Conservation (phyloP, 2,888 invertebrate species). For the Amblyjoppa proteus region DNA sequence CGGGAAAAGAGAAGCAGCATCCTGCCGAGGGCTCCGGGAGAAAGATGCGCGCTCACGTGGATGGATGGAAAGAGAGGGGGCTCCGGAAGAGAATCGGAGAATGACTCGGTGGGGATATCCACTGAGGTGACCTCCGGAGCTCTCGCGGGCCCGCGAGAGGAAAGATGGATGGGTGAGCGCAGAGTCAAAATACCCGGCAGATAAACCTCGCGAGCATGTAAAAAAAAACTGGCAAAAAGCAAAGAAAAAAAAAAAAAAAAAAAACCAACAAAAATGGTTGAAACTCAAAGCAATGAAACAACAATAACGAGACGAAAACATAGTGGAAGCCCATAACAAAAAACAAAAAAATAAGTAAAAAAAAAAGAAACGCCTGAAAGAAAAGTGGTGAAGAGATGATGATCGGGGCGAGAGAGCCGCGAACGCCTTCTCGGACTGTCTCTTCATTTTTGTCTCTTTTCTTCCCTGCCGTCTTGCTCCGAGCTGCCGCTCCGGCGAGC, state of each 20-base stretch:
- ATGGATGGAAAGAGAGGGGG: constrained; percentile 56
- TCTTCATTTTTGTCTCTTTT: constrained; percentile 33
- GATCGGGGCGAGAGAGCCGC: constrained; percentile 3
- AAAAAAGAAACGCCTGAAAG: neutral
- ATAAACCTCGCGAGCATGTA: neutral
- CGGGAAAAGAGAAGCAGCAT: constrained; percentile 63
- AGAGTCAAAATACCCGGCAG: neutral
- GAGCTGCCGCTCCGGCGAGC: constrained; percentile 16
- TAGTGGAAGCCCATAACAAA: too few relatives aligned
- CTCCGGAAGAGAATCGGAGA: constrained; percentile 48
- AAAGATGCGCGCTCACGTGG: constrained; percentile 25
- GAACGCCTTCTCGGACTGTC: constrained; percentile 3
- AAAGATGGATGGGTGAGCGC: constrained; percentile 43
- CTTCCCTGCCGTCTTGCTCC: constrained; percentile 1
- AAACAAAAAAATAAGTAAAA: neutral
- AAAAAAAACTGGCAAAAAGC: neutral
- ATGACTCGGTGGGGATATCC: constrained; percentile 51
- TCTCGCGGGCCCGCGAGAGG: constrained; percentile 47
- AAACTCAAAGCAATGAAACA: neutral
- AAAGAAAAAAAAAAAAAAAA: neutral
- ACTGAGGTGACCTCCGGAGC: constrained; percentile 57
- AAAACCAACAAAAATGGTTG: neutral
- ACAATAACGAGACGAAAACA: neutral
- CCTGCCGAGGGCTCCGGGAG: constrained; percentile 27
- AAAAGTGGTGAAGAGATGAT: constrained; percentile 21